Conservation (phyloP, 2,888 invertebrate genomes). For the Galerucella calmariensis region DNA sequence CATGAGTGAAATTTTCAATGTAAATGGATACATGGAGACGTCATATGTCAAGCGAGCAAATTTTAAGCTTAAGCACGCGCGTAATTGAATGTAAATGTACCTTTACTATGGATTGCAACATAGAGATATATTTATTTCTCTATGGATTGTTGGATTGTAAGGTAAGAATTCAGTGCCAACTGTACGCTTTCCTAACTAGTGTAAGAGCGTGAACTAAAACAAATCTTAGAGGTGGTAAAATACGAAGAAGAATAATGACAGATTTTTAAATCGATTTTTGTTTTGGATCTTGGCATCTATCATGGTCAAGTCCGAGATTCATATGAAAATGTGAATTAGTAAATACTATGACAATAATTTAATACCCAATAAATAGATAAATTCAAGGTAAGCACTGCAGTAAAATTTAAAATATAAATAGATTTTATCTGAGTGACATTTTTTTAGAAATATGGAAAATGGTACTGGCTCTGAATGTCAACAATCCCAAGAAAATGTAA, state of each 20-base stretch:
- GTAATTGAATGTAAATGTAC: no score
- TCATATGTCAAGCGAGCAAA: no score
- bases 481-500: constrained; percentile 82
- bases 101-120: no score
- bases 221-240: neutral
- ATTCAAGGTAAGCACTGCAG: constrained; percentile 31
- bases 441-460: constrained; percentile 46
- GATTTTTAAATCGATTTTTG: constrained; percentile 29
- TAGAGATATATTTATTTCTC: no score
- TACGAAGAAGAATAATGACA: constrained; percentile 13
- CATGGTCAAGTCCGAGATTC: constrained; percentile 8
- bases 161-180: no score
- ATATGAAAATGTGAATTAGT: constrained; percentile 18
- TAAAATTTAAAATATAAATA: constrained; percentile 17
- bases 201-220: neutral
- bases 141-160: no score
- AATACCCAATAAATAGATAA: constrained; percentile 19
- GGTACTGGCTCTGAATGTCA: constrained; percentile 36
- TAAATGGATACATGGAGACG: no score
- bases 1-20: no score
- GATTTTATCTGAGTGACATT: constrained; percentile 2
- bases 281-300: constrained; percentile 18
- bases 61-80: no score
- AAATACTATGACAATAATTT: constrained; percentile 12
- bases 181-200: neutral